phyloP scores from a whole-genome alignment of 2,888 invertebrate genomes.

The Drosophila robusta region DNA sequence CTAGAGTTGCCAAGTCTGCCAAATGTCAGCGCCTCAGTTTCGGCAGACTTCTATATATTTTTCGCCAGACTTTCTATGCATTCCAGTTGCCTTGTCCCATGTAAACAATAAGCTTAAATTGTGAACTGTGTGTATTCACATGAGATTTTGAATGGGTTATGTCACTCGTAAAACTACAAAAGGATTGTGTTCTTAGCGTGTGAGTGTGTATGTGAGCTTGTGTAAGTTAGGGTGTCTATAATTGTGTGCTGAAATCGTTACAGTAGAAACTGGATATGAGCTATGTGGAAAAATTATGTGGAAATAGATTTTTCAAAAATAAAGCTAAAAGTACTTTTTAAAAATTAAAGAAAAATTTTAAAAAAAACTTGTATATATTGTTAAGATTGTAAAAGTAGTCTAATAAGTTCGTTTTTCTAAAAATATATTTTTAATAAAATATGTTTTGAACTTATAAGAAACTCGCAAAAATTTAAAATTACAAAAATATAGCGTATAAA shows the following conservation, averaged over 20 bases:
- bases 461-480: too few species aligned
- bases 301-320: too few species aligned
- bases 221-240: slow-evolving; percentile 7
- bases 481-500: too few species aligned
- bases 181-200: slow-evolving; percentile 11
- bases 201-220: neutral
- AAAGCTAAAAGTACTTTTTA: too few species aligned
- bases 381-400: too few species aligned
- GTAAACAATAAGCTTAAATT: slow-evolving; percentile 63
- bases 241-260: slow-evolving; percentile 10
- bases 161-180: slow-evolving; percentile 61
- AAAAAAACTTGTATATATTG: too few species aligned
- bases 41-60: slow-evolving; percentile 9
- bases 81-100: slow-evolving; percentile 39
- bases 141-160: slow-evolving; percentile 54
- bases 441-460: too few species aligned
- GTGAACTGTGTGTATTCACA: slow-evolving; percentile 42
- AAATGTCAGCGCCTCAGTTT: slow-evolving; percentile 16
- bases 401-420: too few species aligned
- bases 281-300: too few species aligned
- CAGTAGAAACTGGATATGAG: neutral
- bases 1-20: slow-evolving; percentile 15
- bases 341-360: too few species aligned
- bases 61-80: slow-evolving; percentile 21
- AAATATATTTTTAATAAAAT: too few species aligned